Evolutionary conservation across 2,113 vertebrate species (phyloP).

Genomic region (Carollia perspicillata): DNA sequence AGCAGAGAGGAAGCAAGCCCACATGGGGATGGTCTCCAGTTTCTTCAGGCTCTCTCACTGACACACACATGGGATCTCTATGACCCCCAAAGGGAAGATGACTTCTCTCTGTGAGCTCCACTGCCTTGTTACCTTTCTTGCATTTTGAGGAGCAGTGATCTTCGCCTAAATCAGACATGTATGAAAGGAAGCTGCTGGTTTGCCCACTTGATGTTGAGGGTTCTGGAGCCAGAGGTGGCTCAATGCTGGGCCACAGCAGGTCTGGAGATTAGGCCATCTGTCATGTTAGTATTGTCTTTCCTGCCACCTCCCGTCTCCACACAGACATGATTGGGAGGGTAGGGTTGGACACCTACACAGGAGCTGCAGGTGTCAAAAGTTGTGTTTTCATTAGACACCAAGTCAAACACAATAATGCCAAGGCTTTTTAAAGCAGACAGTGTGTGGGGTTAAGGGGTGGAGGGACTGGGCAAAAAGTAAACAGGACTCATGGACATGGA

Average conservation of each 20-base stretch:
- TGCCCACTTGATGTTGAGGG: fast-evolving
- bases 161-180: background rate
- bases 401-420: background rate
- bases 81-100: fast-evolving
- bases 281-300: fast-evolving
- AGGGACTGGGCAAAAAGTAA: too few relatives aligned
- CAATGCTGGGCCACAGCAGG: fast-evolving
- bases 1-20: fast-evolving
- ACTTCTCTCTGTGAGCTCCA: fast-evolving
- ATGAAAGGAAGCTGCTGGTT: background rate
- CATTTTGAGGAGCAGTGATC: background rate
- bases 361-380: fast-evolving
- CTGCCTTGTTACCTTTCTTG: fast-evolving
- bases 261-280: fast-evolving
- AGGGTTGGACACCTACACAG: fast-evolving
- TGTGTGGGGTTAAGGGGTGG: too few relatives aligned
- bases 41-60: background rate
- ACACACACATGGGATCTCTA: fast-evolving
- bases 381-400: background rate
- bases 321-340: fast-evolving
- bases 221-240: too few relatives aligned
- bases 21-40: fast-evolving
- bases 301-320: fast-evolving
- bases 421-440: too few relatives aligned
- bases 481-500: too few relatives aligned